Evolutionary conservation across 2,113 vertebrate species (phyloP).

Genomic region (Aegithalos caudatus): DNA sequence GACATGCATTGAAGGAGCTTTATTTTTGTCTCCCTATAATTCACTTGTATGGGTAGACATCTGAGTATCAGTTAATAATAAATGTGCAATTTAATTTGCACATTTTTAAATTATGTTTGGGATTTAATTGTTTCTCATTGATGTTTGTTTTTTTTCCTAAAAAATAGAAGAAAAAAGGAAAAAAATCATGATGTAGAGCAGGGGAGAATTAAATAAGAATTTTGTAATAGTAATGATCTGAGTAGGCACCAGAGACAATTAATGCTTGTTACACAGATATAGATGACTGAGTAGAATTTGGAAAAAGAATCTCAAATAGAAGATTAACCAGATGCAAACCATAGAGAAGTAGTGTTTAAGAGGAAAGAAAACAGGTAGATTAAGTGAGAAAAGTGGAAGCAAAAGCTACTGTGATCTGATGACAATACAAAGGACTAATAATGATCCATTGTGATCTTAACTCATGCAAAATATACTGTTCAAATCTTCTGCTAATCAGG

Average conservation of each 20-base stretch:
- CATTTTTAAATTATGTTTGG: not conserved
- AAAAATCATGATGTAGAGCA: not conserved
- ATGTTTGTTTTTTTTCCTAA: not conserved
- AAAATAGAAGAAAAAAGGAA: not conserved
- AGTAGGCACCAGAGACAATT: not conserved
- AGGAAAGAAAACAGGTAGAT: not conserved
- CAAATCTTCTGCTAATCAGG: not conserved
- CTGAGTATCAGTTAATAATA: not conserved
- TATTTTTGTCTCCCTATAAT: not conserved
- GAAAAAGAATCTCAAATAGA: not conserved
- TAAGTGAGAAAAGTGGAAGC: not conserved
- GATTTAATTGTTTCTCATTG: not conserved
- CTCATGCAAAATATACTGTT: not conserved
- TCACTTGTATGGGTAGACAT: not conserved
- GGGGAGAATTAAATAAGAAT: not conserved
- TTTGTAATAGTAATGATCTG: not conserved
- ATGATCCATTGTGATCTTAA: not conserved
- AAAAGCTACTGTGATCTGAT: not conserved
- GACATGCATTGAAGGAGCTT: not conserved
- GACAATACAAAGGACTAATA: not conserved
- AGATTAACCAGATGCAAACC: not conserved
- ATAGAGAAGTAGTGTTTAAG: not conserved
- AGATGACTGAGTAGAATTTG: not conserved
- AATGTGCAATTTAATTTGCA: not conserved
- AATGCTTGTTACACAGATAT: not conserved